A percentile compares a stretch with the other conserved stretches of the same genome.
Conservation (phyloP, 1,140 invertebrate genomes). For the Orussus abietinus region DNA sequence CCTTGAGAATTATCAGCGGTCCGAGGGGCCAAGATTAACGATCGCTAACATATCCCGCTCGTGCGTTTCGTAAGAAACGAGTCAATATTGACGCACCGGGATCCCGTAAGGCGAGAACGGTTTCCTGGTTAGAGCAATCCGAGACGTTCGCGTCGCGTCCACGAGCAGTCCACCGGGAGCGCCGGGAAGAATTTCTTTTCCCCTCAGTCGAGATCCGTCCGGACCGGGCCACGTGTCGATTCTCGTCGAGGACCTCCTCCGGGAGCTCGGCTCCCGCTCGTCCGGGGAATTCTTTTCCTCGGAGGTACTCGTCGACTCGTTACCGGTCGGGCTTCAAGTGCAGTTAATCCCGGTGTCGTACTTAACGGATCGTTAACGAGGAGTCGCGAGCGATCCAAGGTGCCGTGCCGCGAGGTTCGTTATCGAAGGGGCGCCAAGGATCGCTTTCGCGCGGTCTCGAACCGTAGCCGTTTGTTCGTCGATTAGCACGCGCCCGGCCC, state of each 20-base stretch:
- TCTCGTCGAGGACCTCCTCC: too few species aligned
- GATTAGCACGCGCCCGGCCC: constrained; percentile 40
- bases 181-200: too few species aligned
- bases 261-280: too few species aligned
- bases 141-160: constrained; percentile 14
- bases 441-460: constrained; percentile 26
- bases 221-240: too few species aligned
- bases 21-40: not conserved
- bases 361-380: constrained; percentile 27
- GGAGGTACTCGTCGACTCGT: constrained; percentile 21
- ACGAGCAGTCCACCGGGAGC: too few species aligned
- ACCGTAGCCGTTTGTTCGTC: constrained; percentile 42
- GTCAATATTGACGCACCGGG: constrained; percentile 40
- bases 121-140: constrained; percentile 31
- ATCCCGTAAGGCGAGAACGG: constrained; percentile 36
- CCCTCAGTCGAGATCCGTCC: too few species aligned
- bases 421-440: not conserved
- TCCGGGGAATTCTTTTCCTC: not conserved
- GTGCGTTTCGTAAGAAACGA: constrained; percentile 33
- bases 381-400: constrained; percentile 18
- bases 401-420: constrained; percentile 5
- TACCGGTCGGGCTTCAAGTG: constrained; percentile 37
- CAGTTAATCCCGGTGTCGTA: constrained; percentile 40
- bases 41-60: not conserved
- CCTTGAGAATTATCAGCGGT: too few species aligned